Base-by-base conservation (phyloP, 2,888 invertebrate genomes). In the Reticulitermes lucifugus region DNA sequence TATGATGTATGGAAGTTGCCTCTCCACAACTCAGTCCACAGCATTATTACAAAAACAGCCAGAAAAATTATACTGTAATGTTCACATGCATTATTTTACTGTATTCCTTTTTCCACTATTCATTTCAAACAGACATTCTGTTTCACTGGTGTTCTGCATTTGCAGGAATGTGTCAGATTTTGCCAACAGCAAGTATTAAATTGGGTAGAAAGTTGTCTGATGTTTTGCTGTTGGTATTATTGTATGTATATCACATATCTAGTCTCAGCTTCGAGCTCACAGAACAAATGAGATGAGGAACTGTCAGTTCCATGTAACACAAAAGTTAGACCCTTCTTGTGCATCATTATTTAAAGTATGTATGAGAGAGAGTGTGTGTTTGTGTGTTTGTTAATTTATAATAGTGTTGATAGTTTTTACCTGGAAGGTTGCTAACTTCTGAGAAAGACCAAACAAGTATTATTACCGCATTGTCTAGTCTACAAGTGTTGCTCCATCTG, bases 381-480 rank as follows among this genome's bases (percentile, higher is more conserved):
- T 77, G 77, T 18, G 22, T 83, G 71, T 70, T 18, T 83, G 83
- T 80, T 80, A 71, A 82, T 71, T 83, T 65, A 83, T 83, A 83
- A 43, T 43, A 41, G 71, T 83, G 18, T 71, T 82, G 43, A 29
- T 43, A 35, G 82, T 65, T 4, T 60, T 18, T 29, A 73, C n/a
- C 46, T 22, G 22, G 43, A 59, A 46, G 81, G 43, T 59, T n/a
- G 29, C 18, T 59, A 81, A 81, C 81, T 81, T 81, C 65, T 65
- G 59, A 77, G 59, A 65, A 81, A 46, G 43, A 65, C 59, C 25
- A 43, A 81, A 35, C 46, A 81, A 81, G 65, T 81, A 81, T 59
- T 80, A 80, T 55, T 81, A 81, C 59, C 81, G 10, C 59, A 29
- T 46, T 41, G 46, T 81, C 81, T 81, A 81, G 79, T 79, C 79